Evolutionary conservation across 1,140 invertebrate species (phyloP).

Genomic region (Drosophila erecta): DNA sequence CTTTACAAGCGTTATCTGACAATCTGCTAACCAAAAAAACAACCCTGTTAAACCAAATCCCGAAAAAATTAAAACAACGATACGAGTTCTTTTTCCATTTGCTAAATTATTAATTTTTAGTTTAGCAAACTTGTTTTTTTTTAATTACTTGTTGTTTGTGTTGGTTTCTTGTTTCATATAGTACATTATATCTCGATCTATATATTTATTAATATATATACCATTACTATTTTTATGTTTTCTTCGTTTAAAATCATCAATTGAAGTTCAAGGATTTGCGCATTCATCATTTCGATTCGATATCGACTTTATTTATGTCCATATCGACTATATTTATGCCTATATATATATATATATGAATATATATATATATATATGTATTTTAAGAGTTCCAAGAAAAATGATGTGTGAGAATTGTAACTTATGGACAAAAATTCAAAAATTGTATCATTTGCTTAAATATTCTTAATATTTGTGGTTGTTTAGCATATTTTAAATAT

Average conservation of each 20-base stretch:
- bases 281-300: slow-evolving; percentile 39
- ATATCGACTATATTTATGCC: slow-evolving; percentile 29
- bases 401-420: slow-evolving; percentile 55
- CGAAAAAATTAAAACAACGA: background rate
- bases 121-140: slow-evolving; percentile 71
- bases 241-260: slow-evolving; percentile 73
- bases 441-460: slow-evolving; percentile 58
- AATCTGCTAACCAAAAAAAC: background rate
- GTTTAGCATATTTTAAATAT: slow-evolving; percentile 69
- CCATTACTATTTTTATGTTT: slow-evolving; percentile 62
- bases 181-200: slow-evolving; percentile 68
- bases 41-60: background rate
- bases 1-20: background rate
- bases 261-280: slow-evolving; percentile 63
- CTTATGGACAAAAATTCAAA: slow-evolving; percentile 74
- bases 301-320: slow-evolving; percentile 29
- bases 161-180: slow-evolving; percentile 62
- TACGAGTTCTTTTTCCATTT: slow-evolving; percentile 53
- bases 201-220: slow-evolving; percentile 67
- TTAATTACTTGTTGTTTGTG: slow-evolving; percentile 54
- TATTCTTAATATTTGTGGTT: slow-evolving; percentile 57
- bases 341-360: slow-evolving; percentile 29
- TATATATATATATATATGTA: slow-evolving; percentile 38
- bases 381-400: slow-evolving; percentile 72
- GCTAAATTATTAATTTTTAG: slow-evolving; percentile 78